phyloP scores from a whole-genome alignment of 2,113 vertebrate species.

The Pollachius pollachius region DNA sequence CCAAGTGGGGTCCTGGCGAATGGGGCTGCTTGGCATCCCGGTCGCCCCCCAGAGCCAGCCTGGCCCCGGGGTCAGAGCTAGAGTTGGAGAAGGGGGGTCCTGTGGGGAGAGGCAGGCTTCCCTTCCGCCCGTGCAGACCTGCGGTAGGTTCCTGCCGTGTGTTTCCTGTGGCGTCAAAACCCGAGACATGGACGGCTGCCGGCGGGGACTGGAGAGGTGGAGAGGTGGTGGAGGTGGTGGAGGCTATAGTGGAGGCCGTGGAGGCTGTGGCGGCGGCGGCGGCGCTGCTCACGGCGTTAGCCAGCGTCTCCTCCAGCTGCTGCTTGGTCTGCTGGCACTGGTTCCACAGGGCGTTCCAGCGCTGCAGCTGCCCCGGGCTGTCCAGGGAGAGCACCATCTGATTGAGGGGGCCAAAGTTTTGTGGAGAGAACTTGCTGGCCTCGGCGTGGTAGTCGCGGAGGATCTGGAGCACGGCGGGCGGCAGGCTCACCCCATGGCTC shows the following conservation, averaged over 20 bases:
- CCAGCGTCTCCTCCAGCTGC: conserved; percentile 67
- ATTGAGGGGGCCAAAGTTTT: conserved; percentile 74
- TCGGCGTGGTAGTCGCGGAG: conserved; percentile 69
- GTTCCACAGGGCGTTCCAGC: conserved; percentile 71
- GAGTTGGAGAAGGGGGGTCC: neutral
- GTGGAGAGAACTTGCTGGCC: conserved; percentile 70
- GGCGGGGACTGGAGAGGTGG: neutral
- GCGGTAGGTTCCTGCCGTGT: neutral
- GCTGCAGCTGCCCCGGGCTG: conserved; percentile 64
- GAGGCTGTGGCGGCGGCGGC: neutral
- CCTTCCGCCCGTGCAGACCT: conserved; percentile 18
- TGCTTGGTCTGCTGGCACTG: conserved; percentile 70
- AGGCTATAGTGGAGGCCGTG: conserved; percentile 6
- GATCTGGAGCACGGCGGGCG: conserved; percentile 53
- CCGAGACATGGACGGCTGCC: no score
- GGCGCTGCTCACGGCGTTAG: conserved; percentile 13
- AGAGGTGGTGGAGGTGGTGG: neutral
- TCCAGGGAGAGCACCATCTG: conserved; percentile 64
- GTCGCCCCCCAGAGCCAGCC: conserved; percentile 22
- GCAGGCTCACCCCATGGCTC: conserved; percentile 28
- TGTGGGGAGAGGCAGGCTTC: conserved; percentile 32
- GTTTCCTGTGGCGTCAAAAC: conserved; percentile 9
- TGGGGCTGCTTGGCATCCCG: conserved; percentile 53
- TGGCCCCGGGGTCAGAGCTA: neutral
- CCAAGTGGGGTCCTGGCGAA: conserved; percentile 41